phyloP scores from a whole-genome alignment of 2,113 vertebrate species.

The Chionodraco myersi region DNA sequence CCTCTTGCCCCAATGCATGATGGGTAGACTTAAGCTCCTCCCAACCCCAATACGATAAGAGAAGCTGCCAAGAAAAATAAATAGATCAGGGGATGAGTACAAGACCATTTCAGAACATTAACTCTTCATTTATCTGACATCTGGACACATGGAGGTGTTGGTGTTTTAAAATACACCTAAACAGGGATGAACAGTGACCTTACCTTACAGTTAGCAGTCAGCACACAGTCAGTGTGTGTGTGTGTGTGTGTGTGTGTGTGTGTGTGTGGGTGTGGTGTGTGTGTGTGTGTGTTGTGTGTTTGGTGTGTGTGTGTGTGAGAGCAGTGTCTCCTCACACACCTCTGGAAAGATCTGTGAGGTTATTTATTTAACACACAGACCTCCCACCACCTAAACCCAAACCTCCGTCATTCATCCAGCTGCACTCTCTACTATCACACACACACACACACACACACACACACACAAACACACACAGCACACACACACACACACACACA shows the following conservation, averaged over 20 bases:
- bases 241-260: too few relatives aligned
- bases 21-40: not conserved
- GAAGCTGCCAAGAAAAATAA: too few relatives aligned
- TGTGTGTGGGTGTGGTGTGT: too few relatives aligned
- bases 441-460: too few relatives aligned
- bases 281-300: too few relatives aligned
- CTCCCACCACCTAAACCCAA: constrained; percentile 53
- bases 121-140: not conserved
- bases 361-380: constrained; percentile 67
- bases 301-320: not conserved
- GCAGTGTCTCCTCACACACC: constrained; percentile 8
- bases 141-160: not conserved
- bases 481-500: constrained; percentile 16
- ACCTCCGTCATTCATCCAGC: too few relatives aligned
- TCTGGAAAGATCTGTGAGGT: constrained; percentile 40
- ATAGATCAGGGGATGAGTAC: too few relatives aligned
- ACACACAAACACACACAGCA: not conserved
- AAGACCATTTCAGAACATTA: too few relatives aligned
- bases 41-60: too few relatives aligned
- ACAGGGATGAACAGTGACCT: not conserved
- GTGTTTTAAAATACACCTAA: not conserved
- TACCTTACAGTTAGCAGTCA: not conserved
- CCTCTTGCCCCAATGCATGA: not conserved
- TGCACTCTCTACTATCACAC: too few relatives aligned
- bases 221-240: constrained; percentile 60